Percentiles rank a stretch among this genome's conserved stretches.
Conservation (phyloP, 2,797 vertebrate species). For the Acanthurus tractus region DNA sequence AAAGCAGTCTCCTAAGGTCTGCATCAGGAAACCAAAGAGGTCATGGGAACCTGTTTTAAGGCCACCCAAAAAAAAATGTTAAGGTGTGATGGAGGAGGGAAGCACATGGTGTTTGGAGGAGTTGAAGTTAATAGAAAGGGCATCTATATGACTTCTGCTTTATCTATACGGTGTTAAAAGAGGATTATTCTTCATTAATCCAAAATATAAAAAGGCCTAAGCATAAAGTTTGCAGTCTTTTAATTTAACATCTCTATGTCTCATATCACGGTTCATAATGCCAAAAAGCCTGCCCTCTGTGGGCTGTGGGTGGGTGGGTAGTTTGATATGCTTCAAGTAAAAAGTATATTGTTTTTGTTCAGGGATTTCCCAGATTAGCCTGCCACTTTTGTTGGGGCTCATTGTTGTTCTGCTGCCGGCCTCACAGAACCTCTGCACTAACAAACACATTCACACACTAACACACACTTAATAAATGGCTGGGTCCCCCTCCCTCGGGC, state of each 20-base stretch:
- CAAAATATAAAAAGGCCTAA: background rate
- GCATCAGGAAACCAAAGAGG: conserved; percentile 39
- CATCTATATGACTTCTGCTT: background rate
- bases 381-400: conserved; percentile 54
- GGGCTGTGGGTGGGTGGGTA: background rate
- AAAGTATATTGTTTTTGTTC: conserved; percentile 50
- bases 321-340: conserved; percentile 26
- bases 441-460: conserved; percentile 51
- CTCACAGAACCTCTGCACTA: conserved; percentile 34
- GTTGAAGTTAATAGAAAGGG: background rate
- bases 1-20: conserved; percentile 53
- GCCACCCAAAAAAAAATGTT: conserved; percentile 3
- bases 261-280: background rate
- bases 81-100: background rate
- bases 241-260: conserved; percentile 10
- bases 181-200: background rate
- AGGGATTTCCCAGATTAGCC: conserved; percentile 69
- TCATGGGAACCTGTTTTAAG: conserved; percentile 27
- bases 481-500: conserved; percentile 81
- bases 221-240: background rate
- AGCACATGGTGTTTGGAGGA: background rate
- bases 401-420: conserved; percentile 57
- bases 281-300: conserved; percentile 10
- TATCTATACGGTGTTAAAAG: background rate
- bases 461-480: conserved; percentile 83